Evolutionary conservation across 2,888 invertebrate genomes (phyloP), one percentile per base, ranked within the genome.

Genomic region (Noctua janthe): DNA sequence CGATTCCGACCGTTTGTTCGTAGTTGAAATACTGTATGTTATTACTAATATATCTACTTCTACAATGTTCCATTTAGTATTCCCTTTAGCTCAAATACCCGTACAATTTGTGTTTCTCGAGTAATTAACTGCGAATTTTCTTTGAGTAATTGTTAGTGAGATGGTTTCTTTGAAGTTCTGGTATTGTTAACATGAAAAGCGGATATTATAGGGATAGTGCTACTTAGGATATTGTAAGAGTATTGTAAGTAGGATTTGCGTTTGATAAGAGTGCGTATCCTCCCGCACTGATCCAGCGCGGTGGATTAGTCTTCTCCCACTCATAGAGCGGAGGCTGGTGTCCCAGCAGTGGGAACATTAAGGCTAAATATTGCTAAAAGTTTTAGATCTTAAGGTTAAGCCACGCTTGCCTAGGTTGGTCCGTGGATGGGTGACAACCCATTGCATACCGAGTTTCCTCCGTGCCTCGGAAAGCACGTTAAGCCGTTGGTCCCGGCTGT

Each of bases 71-170:
- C 81, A 84, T 88, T 82, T 74, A 15, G 23, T 59, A 90, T 88
- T 88, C 89, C 23, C 73, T 88, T 88, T 88, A 64, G 13, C 39
- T 49, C 66, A 78, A 77, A 66, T 77, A 43, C 71, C 59, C 82
- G 71, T 74, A 80, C 59, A 62, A 62, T 72, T 85, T 29, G 64
- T 74, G 51, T 80, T 80, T 62, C 76, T 74, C 56, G 59, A 72
- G 59, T 84, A 82, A 88, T 86, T 88, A 90, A 79, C 77, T 80
- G 47, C 10, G 29, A 77, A 78, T 84, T 78, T 86, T 74, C 74
- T 82, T 70, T 43, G 71, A 76, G 70, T 74, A 75, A 78, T 82
- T 75, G 47, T 54, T 73, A 10, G 11, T 59, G 23, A 51, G 49
- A 35, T 17, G 35, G 56, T 47, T 73, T 66, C 66, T 82, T 86